Conservation (phyloP, 2,797 vertebrate species). For the Remorina albescens region DNA sequence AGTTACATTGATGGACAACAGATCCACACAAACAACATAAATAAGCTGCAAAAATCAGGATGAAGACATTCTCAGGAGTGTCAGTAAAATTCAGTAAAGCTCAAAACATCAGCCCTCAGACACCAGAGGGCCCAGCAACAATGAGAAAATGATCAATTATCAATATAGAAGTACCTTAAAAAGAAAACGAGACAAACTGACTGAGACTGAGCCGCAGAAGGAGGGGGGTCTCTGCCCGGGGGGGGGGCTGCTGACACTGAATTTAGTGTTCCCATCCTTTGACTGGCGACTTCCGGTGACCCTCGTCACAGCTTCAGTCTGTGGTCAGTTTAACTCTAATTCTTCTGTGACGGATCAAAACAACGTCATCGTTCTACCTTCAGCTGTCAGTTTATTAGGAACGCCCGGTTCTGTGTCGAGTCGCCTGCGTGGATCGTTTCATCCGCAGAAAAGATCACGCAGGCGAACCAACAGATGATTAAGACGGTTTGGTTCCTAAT, state of each 20-base stretch:
- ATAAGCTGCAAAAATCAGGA: conserved; percentile 32
- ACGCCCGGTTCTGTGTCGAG: no score
- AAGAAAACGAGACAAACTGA: neutral
- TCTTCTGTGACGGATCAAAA: no score
- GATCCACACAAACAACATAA: conserved; percentile 38
- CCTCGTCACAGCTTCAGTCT: no score
- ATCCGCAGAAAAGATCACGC: no score
- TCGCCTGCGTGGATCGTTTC: no score
- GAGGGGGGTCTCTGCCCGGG: no score
- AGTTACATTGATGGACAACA: conserved; percentile 14
- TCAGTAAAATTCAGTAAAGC: conserved; percentile 69
- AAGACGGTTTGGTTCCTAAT: no score
- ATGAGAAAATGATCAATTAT: neutral
- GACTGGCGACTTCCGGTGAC: neutral
- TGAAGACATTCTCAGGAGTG: conserved; percentile 79
- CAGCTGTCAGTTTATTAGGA: no score
- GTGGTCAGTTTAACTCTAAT: no score
- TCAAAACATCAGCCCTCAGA: neutral
- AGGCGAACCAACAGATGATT: no score
- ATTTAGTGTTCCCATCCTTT: conserved; percentile 25
- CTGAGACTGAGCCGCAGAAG: neutral
- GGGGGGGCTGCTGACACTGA: neutral
- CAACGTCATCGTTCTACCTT: no score
- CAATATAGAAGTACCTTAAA: neutral
- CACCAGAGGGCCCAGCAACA: neutral